Evolutionary conservation across 2,888 invertebrate species (phyloP), one percentile per base, ranked within the genome.

Genomic region (Hetaerina titia): DNA sequence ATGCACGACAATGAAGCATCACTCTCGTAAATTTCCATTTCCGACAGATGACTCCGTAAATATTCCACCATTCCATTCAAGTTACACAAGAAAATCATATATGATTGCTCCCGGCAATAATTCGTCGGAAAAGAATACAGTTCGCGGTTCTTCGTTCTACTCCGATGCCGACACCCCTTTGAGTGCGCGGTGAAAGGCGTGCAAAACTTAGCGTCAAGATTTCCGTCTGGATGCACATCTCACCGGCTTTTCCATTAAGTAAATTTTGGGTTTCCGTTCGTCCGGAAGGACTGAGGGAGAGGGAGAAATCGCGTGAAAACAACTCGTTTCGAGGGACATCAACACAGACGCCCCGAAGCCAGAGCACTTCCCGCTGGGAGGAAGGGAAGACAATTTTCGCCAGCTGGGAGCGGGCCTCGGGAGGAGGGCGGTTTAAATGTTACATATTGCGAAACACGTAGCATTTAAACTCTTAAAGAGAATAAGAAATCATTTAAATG

Each of bases 181-280:
- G 25, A 81, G 25, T 11, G 81, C 25, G 31, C 13, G 1, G 31
- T 25, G 31, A 31, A 81, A 81, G 31, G 81, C 81, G 81, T 81
- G 81, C 31, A 81, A 81, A 81, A 15, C 81, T 31, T 15, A 89
- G 89, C 56, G n/a, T 56, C 58, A 56, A n/a, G 57, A 22, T 57
- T 58, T 56, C 57, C 89, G 56, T 56, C 57, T 56, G 58, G 89
- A 89, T 89, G 58, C 89, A 57, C n/a, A 58, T 58, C 89, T 89
- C 89, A 81, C 11, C 31, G 81, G 81, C 58, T 57, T 89, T 89
- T 89, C 89, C 89, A 89, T 89, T 89, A 89, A 58, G 89, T n/a
- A 89, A 89, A 89, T 89, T 89, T 89, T 57, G 57, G 89, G 89
- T 57, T 89, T 58, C 81, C 81, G 25, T 81, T 58, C 56, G n/a